These are phyloP conservation scores for Gasterosteus nipponicus DNA, from an alignment of 2,113 vertebrate species.

Conservation along the genomic window DNA sequence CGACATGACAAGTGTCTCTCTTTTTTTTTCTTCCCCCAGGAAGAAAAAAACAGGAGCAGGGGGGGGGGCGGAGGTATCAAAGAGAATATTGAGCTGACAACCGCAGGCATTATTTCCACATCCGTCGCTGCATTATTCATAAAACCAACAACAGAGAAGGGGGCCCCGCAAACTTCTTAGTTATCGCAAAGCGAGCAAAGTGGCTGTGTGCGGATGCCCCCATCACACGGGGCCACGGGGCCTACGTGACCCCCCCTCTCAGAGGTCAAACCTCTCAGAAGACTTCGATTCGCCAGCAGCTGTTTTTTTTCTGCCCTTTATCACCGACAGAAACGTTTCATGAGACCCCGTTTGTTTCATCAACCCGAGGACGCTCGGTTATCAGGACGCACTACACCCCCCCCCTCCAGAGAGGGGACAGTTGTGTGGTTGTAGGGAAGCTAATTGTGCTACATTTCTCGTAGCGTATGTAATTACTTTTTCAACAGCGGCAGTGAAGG, in stretches of 20 bases:
- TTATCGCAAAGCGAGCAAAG: conserved; percentile 47
- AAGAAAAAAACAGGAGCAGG: conserved; percentile 37
- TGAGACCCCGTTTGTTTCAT: background rate
- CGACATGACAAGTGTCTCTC: conserved; percentile 64
- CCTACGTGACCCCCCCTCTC: background rate
- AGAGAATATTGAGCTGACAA: conserved; percentile 75
- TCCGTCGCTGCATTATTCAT: conserved; percentile 76
- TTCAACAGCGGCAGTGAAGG: too few relatives aligned
- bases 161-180: conserved; percentile 49
- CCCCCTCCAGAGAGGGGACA: too few relatives aligned
- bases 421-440: too few relatives aligned
- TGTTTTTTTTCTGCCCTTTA: background rate
- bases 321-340: background rate
- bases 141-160: conserved; percentile 68
- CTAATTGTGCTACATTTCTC: too few relatives aligned
- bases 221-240: conserved; percentile 9
- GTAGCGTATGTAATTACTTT: background rate
- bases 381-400: background rate
- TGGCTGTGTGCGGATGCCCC: conserved; percentile 15
- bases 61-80: conserved; percentile 72
- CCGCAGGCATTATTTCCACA: conserved; percentile 72
- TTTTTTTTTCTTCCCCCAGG: conserved; percentile 43
- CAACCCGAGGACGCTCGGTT: background rate
- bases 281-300: background rate
- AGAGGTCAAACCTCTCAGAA: background rate